Evolutionary conservation across 2,888 invertebrate species (phyloP).

Genomic region (Orchesellides sinensis): DNA sequence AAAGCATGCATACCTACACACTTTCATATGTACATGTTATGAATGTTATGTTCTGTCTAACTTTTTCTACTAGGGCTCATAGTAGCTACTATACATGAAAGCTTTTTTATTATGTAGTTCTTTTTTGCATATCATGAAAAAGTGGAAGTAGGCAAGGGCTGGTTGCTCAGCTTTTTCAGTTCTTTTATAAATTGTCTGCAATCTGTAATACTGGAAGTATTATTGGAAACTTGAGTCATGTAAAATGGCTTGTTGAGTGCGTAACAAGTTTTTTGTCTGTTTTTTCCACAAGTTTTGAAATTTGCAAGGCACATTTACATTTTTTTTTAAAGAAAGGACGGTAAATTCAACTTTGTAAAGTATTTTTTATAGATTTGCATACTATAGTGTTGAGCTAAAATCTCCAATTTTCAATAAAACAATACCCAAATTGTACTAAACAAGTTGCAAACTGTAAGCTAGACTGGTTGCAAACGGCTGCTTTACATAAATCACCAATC

Average conservation of each 20-base stretch:
- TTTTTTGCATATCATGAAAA: conserved; percentile 55
- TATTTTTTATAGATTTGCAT: too few relatives aligned
- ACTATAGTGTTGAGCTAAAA: too few relatives aligned
- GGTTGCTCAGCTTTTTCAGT: neutral
- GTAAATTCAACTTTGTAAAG: too few relatives aligned
- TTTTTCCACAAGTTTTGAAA: conserved; percentile 29
- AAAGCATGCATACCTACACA: conserved; percentile 9
- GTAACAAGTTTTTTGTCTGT: conserved; percentile 53
- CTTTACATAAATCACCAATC: too few relatives aligned
- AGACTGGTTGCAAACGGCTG: too few relatives aligned
- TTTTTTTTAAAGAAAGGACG: too few relatives aligned
- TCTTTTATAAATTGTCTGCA: neutral
- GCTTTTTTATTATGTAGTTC: conserved; percentile 55
- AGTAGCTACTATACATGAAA: conserved; percentile 43
- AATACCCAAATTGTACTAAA: too few relatives aligned
- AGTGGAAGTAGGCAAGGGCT: neutral
- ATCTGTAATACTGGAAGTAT: neutral
- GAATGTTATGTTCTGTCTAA: conserved; percentile 12
- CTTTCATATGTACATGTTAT: conserved; percentile 5
- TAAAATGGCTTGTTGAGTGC: conserved; percentile 56
- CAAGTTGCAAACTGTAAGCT: too few relatives aligned
- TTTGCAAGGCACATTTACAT: conserved; percentile 10
- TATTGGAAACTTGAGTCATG: conserved; percentile 13
- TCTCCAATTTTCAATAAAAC: too few relatives aligned
- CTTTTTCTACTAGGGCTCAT: conserved; percentile 37